phyloP scores from a whole-genome alignment of 2,113 vertebrate species.

The Ahaetulla prasina region DNA sequence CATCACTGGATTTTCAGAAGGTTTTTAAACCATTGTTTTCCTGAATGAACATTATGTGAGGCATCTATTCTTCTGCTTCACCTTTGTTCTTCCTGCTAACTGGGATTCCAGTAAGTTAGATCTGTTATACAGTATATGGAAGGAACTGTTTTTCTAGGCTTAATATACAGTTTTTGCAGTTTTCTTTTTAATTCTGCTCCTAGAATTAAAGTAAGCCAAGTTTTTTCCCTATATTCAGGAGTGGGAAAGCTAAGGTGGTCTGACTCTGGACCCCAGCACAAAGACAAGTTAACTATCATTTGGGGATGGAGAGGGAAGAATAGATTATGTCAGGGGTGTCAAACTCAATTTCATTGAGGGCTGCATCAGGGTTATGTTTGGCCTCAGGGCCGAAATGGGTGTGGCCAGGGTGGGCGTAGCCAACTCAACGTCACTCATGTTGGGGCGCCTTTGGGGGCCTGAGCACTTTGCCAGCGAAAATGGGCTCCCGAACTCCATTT shows the following conservation, averaged over 20 bases:
- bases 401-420: too few relatives aligned
- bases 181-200: background rate
- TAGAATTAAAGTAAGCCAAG: background rate
- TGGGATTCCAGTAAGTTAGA: background rate
- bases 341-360: too few relatives aligned
- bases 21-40: background rate
- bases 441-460: too few relatives aligned
- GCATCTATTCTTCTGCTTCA: background rate
- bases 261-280: background rate
- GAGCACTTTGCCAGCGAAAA: too few relatives aligned
- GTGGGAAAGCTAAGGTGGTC: background rate
- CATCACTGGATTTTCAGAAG: background rate
- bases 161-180: background rate
- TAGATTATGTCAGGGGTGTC: background rate
- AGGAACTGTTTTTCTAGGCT: background rate
- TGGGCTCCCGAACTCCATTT: too few relatives aligned
- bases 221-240: background rate
- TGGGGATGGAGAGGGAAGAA: background rate
- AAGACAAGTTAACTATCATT: background rate
- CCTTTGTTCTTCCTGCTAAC: background rate
- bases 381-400: too few relatives aligned
- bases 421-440: too few relatives aligned
- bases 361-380: too few relatives aligned
- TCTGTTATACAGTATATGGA: background rate
- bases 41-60: background rate